Percentiles rank a stretch among this genome's conserved stretches.
Conservation (phyloP, 2,797 vertebrate genomes). For the Ibycter americanus region DNA sequence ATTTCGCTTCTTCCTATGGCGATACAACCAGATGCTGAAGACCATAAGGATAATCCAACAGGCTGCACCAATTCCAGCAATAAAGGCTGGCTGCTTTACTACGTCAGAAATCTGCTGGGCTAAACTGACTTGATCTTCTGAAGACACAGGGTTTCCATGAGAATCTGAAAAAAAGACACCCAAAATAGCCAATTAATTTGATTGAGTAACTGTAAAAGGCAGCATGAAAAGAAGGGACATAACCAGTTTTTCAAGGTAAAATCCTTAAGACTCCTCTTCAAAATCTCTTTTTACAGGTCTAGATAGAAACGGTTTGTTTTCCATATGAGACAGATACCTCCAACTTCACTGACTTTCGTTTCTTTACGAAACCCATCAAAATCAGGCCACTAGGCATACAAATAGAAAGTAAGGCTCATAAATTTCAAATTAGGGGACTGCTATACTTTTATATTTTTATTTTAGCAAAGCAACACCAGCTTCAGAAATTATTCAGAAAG, state of each 20-base stretch:
- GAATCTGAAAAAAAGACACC: conserved; percentile 72
- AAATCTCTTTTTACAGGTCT: not conserved
- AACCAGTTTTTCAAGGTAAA: not conserved
- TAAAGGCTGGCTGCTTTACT: conserved; percentile 96
- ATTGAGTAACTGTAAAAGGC: not conserved
- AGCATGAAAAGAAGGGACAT: not conserved
- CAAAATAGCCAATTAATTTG: not conserved
- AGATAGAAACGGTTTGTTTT: not conserved
- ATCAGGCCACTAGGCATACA: not conserved
- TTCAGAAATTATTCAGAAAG: not conserved
- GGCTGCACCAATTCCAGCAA: conserved; percentile 96
- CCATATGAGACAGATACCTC: not conserved
- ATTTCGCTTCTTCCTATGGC: conserved; percentile 93
- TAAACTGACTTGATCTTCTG: conserved; percentile 83
- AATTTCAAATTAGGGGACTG: not conserved
- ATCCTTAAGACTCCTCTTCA: not conserved
- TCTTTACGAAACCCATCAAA: not conserved
- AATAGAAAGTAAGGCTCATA: not conserved
- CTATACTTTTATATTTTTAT: not conserved
- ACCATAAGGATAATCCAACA: conserved; percentile 99
- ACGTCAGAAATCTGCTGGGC: conserved; percentile 98
- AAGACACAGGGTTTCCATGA: conserved; percentile 78
- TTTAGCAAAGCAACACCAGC: not conserved
- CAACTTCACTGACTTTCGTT: not conserved
- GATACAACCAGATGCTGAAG: conserved; percentile 97